Conservation (phyloP, 2,888 invertebrate genomes). For the Pelosia muscerda region DNA sequence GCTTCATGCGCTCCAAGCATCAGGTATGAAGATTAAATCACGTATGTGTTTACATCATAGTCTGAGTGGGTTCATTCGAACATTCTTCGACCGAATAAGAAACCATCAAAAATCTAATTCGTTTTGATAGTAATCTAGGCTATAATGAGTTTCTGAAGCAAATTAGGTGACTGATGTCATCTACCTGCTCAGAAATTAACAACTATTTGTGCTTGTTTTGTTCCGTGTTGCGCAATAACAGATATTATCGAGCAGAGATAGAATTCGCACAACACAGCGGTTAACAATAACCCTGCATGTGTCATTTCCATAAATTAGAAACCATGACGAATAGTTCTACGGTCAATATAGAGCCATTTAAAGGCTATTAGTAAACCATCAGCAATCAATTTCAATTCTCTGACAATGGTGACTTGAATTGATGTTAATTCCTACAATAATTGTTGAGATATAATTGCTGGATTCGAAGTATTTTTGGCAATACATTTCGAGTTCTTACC, state of each 20-base stretch:
- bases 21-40: constrained; percentile 19
- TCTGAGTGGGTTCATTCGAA: not conserved
- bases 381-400: constrained; percentile 46
- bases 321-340: constrained; percentile 53
- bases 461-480: not conserved
- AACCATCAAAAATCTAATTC: constrained; percentile 10
- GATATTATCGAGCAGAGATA: constrained; percentile 33
- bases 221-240: constrained; percentile 30
- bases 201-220: constrained; percentile 17
- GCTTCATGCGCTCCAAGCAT: constrained; percentile 29
- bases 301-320: constrained; percentile 60
- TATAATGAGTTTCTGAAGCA: constrained; percentile 14
- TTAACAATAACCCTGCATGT: constrained; percentile 48
- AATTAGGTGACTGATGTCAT: constrained; percentile 21
- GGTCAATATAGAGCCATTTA: constrained; percentile 37
- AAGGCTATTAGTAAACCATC: constrained; percentile 35
- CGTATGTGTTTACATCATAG: constrained; percentile 11
- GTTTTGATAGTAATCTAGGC: constrained; percentile 7
- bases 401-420: constrained; percentile 41
- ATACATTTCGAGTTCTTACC: constrained; percentile 15
- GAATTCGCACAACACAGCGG: constrained; percentile 24
- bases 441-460: constrained; percentile 32
- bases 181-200: constrained; percentile 19
- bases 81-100: not conserved
- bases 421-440: constrained; percentile 41